Evolutionary conservation across 2,113 vertebrate species (phyloP).

Genomic region (Papio anubis): DNA sequence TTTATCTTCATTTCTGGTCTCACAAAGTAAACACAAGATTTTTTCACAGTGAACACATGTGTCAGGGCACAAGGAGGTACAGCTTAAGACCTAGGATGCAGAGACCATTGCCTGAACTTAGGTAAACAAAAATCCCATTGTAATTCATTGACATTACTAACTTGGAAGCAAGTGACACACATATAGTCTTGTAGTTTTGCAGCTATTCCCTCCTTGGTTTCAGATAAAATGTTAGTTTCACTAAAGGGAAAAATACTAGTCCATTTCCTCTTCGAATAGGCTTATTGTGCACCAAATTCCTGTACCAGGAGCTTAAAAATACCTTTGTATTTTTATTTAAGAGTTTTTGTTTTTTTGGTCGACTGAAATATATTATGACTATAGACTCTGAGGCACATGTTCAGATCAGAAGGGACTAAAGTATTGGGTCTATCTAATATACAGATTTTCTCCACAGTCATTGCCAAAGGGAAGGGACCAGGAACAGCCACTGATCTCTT

Average conservation of each 20-base stretch:
- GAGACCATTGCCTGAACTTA: neutral
- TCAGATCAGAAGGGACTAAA: neutral
- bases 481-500: neutral
- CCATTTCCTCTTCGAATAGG: neutral
- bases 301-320: neutral
- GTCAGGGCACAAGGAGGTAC: slow-evolving; percentile 47
- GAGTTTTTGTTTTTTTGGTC: neutral
- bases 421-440: neutral
- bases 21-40: slow-evolving; percentile 68
- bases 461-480: neutral
- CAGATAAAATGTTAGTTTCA: neutral
- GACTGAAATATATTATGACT: neutral
- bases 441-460: neutral
- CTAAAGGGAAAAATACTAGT: neutral
- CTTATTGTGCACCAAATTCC: neutral
- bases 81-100: slow-evolving; percentile 3
- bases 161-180: neutral
- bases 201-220: neutral
- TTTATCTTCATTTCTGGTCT: slow-evolving; percentile 76
- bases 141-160: neutral
- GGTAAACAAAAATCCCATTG: neutral
- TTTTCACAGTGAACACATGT: slow-evolving; percentile 55
- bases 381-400: neutral
- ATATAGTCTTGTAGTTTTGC: neutral
- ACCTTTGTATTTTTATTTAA: neutral